Conservation (phyloP, 2,888 invertebrate genomes). For the Nycteola revayana region DNA sequence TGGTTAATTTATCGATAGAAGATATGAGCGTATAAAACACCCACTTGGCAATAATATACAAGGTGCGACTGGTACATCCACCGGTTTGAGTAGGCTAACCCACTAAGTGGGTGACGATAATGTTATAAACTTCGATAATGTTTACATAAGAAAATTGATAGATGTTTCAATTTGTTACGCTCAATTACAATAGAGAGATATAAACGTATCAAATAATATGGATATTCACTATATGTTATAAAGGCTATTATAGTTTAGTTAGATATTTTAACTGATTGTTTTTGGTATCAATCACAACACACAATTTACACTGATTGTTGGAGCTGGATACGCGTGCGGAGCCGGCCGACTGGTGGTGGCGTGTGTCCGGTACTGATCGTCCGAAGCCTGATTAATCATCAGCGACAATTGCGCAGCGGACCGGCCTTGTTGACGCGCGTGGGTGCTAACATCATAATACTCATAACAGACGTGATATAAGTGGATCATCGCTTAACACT, state of each 20-base stretch:
- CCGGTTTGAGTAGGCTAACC: slow-evolving; percentile 52
- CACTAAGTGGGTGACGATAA: slow-evolving; percentile 50
- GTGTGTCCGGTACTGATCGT: slow-evolving; percentile 71
- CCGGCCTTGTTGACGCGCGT: slow-evolving; percentile 69
- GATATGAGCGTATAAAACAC: slow-evolving; percentile 40
- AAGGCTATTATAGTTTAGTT: too few species aligned
- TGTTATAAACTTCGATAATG: slow-evolving; percentile 37
- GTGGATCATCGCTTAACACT: slow-evolving; percentile 48
- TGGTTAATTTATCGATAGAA: slow-evolving; percentile 33
- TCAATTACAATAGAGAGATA: slow-evolving; percentile 14
- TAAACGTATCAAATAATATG: slow-evolving; percentile 1
- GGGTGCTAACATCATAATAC: slow-evolving; percentile 66
- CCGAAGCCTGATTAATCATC: slow-evolving; percentile 73
- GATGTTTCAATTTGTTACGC: slow-evolving; percentile 25
- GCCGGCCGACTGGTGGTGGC: slow-evolving; percentile 52
- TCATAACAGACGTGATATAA: slow-evolving; percentile 38
- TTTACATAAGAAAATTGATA: slow-evolving; percentile 34
- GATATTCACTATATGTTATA: background rate
- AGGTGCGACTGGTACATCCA: slow-evolving; percentile 47
- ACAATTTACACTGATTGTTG: slow-evolving; percentile 20
- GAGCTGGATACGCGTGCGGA: slow-evolving; percentile 29
- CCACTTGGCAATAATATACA: slow-evolving; percentile 42
- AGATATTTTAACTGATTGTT: too few species aligned
- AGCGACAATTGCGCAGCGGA: slow-evolving; percentile 71
- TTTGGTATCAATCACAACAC: slow-evolving; percentile 21